Evolutionary conservation across 92 coral and sea anemone species (phyloP).

Genomic region (Bergia sp.): DNA sequence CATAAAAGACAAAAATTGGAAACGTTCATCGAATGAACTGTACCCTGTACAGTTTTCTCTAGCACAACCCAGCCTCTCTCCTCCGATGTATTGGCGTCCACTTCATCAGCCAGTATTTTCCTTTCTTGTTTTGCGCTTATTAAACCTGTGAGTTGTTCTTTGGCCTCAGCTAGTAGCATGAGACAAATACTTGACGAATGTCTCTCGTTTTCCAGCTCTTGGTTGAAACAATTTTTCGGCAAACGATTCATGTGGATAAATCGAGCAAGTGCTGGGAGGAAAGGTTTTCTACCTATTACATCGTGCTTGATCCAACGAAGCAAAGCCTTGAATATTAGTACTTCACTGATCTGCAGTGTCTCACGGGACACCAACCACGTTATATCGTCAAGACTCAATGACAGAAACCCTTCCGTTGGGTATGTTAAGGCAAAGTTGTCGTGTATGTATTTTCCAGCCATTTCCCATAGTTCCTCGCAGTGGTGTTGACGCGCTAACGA

Average conservation of each 20-base stretch:
- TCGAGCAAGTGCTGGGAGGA: neutral
- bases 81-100: neutral
- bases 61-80: neutral
- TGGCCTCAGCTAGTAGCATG: neutral
- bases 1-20: constrained; percentile 15
- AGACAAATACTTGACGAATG: neutral
- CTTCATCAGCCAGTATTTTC: neutral
- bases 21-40: neutral
- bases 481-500: neutral
- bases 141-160: neutral
- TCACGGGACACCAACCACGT: neutral
- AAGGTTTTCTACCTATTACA: neutral
- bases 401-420: constrained; percentile 14
- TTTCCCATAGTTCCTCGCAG: neutral
- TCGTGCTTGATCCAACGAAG: constrained; percentile 17
- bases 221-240: neutral
- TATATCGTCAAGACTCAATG: constrained; percentile 1
- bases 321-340: neutral
- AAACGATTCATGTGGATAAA: constrained; percentile 10
- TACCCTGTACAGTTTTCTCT: neutral
- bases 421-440: neutral
- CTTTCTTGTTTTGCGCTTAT: neutral
- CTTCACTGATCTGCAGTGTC: constrained; percentile 16
- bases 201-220: neutral
- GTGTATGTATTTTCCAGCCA: neutral